Evolutionary conservation across 2,113 vertebrate species (phyloP), one percentile per base, ranked within the genome.

Genomic region (Platycercus adscitus): DNA sequence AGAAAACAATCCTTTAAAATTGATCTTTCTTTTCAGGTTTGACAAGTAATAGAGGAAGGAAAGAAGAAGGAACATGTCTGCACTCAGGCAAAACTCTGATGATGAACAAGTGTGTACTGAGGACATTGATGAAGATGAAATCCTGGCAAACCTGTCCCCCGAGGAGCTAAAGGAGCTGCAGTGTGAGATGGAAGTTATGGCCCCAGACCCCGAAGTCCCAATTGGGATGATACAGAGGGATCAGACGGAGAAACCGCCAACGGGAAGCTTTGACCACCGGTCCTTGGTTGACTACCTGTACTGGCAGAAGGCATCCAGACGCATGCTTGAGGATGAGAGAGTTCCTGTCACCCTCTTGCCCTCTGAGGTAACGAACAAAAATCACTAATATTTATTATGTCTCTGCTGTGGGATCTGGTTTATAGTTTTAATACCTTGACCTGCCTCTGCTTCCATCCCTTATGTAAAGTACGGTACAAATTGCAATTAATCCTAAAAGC

Each of bases 101-200:
- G 96, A 97, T 1, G 96, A 97, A 70, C 97, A 98, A 1, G 55
- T 94, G 28, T 82, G 94, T 66, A 91, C 96, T 0, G 98, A 96
- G 55, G 98, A 99, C 61, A 98, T 99, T 2, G 98, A 99, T 20
- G 99, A 99, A 92, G 99, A 99, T 95, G 98, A 98, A 96, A 98
- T 99, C 97, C 97, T 99, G 92, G 99, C 99, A 37, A 99, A 98
- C 93, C 96, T 99, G 70, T 99, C 99, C 24, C 98, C 99, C 0
- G 99, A 99, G 96, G 99, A 99, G 96, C 98, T 99, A 5, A 98
- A 97, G 93, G 98, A 99, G 97, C 98, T 99, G 61, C 99, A 99
- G 89, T 98, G 97, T 3, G 99, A 99, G 95, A 99, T 99, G 98
- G 99, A 99, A 58, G 98, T 98, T 72, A 99, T 99, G 91, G 99